Evolutionary conservation across 2,888 invertebrate genomes (phyloP).

Genomic region (Isoperla grammatica): DNA sequence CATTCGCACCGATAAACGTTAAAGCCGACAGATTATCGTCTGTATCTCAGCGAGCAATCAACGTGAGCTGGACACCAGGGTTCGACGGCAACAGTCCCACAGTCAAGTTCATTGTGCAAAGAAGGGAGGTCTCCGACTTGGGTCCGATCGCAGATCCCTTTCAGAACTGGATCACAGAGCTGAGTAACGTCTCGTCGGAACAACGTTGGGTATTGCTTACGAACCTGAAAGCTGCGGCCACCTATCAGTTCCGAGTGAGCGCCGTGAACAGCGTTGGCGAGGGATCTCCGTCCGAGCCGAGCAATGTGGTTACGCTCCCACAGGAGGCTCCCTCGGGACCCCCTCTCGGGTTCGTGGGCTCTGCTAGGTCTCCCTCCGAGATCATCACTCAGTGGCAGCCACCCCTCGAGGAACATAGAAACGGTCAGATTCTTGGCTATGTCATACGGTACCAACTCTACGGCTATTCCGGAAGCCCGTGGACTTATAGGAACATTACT

Average conservation of each 20-base stretch:
- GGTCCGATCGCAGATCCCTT: constrained; percentile 81
- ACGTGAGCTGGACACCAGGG: constrained; percentile 90
- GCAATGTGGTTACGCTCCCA: constrained; percentile 84
- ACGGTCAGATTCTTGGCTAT: constrained; percentile 92
- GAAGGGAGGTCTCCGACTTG: constrained; percentile 79
- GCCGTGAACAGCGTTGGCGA: constrained; percentile 96
- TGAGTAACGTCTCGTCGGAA: constrained; percentile 75
- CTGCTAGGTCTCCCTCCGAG: constrained; percentile 88
- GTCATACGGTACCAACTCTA: constrained; percentile 84
- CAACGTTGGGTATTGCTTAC: constrained; percentile 75
- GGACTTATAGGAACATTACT: constrained; percentile 87
- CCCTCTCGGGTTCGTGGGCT: constrained; percentile 90
- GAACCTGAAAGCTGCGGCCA: constrained; percentile 87
- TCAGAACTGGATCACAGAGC: constrained; percentile 82
- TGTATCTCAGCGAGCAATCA: constrained; percentile 65
- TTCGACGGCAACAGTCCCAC: constrained; percentile 97
- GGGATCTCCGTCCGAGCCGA: constrained; percentile 84
- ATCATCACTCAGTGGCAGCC: constrained; percentile 97
- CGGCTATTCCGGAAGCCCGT: constrained; percentile 71
- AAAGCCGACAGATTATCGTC: constrained; percentile 59
- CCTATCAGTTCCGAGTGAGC: constrained; percentile 95
- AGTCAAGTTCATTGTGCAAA: constrained; percentile 86
- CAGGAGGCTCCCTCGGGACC: constrained; percentile 98
- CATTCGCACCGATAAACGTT: constrained; percentile 87
- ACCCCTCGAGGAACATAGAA: constrained; percentile 88